Conservation (phyloP, 1,140 invertebrate genomes). For the Sycophaga agraensis region DNA sequence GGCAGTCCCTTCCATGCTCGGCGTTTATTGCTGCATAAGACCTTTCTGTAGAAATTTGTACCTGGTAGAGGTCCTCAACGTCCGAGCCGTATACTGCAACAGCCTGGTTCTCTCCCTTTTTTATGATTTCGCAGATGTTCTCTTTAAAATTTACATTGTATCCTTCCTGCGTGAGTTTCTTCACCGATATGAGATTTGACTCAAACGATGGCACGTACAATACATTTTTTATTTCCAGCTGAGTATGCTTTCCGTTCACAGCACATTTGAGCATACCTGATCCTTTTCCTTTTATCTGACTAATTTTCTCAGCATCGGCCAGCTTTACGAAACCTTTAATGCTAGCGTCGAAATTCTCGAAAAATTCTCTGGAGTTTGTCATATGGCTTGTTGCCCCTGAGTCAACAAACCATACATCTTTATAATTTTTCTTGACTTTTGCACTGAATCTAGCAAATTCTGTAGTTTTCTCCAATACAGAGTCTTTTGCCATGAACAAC, state of each 20-base stretch:
- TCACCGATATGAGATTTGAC: background rate
- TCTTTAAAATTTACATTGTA: background rate
- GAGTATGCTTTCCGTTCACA: background rate
- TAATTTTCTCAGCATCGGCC: background rate
- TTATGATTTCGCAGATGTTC: background rate
- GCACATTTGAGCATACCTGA: background rate
- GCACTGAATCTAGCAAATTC: background rate
- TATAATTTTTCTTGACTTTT: background rate
- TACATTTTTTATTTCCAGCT: background rate
- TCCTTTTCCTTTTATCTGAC: background rate
- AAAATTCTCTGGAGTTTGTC: background rate
- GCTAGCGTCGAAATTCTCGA: background rate
- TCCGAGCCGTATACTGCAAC: background rate
- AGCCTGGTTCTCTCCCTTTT: background rate
- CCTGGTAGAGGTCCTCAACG: too few species aligned
- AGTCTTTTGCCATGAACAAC: background rate
- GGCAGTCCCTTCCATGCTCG: background rate
- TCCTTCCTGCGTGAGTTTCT: background rate
- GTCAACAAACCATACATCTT: background rate
- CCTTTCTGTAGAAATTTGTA: too few species aligned
- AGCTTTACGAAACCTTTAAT: background rate
- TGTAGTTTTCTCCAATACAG: background rate
- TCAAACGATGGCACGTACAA: background rate
- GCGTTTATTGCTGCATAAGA: background rate
- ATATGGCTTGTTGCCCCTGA: background rate